Evolutionary conservation across 2,797 vertebrate species (phyloP).

Genomic region (Coregonus ussuriensis): DNA sequence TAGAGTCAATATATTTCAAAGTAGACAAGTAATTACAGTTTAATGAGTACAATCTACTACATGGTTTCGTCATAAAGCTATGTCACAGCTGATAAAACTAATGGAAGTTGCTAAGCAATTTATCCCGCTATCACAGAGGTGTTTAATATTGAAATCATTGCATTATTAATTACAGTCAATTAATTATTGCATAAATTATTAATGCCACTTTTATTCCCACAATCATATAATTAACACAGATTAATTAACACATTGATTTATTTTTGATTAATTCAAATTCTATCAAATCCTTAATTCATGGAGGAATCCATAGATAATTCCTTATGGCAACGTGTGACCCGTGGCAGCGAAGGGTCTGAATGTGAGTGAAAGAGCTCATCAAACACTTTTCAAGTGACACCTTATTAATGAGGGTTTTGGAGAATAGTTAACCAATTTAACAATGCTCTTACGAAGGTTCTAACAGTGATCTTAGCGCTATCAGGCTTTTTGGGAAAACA

Average conservation of each 20-base stretch:
- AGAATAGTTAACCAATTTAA: neutral
- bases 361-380: constrained; percentile 7
- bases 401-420: neutral
- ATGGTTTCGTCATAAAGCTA: neutral
- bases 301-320: constrained; percentile 29
- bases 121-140: constrained; percentile 14
- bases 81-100: constrained; percentile 15
- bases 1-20: neutral
- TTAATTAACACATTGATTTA: constrained; percentile 51
- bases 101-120: neutral
- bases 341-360: constrained; percentile 19
- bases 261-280: constrained; percentile 48
- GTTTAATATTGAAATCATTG: constrained; percentile 42
- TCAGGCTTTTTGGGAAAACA: neutral
- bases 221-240: constrained; percentile 52
- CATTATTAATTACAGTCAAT: constrained; percentile 51
- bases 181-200: constrained; percentile 55
- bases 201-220: constrained; percentile 38
- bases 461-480: too few species aligned
- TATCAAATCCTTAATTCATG: constrained; percentile 27
- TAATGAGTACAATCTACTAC: too few species aligned
- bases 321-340: constrained; percentile 31
- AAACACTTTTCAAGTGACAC: neutral
- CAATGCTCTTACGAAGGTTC: too few species aligned
- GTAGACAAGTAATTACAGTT: neutral